These are phyloP conservation scores for Carapus acus DNA, from an alignment of 2,797 vertebrate species.

Conservation along the genomic window DNA sequence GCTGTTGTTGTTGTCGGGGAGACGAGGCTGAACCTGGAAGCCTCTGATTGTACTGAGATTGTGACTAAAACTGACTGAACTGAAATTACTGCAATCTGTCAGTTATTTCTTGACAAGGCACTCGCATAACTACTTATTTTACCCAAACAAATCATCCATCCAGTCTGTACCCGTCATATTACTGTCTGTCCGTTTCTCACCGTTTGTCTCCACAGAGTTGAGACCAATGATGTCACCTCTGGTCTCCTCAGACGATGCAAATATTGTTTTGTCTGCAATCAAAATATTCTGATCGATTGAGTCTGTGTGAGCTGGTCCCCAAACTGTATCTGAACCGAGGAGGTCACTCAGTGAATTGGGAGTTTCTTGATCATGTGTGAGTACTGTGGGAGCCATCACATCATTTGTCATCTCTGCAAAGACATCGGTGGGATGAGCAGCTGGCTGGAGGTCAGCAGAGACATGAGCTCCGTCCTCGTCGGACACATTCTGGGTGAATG, in stretches of 20 bases:
- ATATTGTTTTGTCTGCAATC: slow-evolving; percentile 29
- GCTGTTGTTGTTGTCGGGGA: too few species aligned
- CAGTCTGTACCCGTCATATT: slow-evolving; percentile 51
- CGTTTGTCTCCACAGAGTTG: slow-evolving; percentile 30
- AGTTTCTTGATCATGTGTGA: slow-evolving; percentile 9
- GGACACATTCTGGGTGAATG: slow-evolving; percentile 29
- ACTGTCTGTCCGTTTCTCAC: slow-evolving; percentile 33
- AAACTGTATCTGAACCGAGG: slow-evolving; percentile 33
- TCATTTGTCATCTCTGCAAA: slow-evolving; percentile 42
- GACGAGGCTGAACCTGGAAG: too few species aligned
- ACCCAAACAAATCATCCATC: slow-evolving; percentile 73
- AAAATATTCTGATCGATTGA: slow-evolving; percentile 57
- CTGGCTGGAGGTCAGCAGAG: slow-evolving; percentile 18
- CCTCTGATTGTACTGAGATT: too few species aligned
- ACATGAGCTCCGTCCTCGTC: slow-evolving; percentile 23
- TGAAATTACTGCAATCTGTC: not conserved
- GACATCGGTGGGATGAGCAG: slow-evolving; percentile 42
- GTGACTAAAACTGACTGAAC: too few species aligned
- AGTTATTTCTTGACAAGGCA: not conserved
- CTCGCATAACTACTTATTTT: slow-evolving; percentile 15
- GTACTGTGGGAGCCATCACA: slow-evolving; percentile 25
- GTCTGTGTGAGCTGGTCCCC: slow-evolving; percentile 23
- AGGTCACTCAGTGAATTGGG: slow-evolving; percentile 44
- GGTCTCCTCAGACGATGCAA: slow-evolving; percentile 17
- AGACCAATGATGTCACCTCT: too few species aligned